Base-by-base conservation (phyloP, 2,113 vertebrate genomes). In the Gallinago media region DNA sequence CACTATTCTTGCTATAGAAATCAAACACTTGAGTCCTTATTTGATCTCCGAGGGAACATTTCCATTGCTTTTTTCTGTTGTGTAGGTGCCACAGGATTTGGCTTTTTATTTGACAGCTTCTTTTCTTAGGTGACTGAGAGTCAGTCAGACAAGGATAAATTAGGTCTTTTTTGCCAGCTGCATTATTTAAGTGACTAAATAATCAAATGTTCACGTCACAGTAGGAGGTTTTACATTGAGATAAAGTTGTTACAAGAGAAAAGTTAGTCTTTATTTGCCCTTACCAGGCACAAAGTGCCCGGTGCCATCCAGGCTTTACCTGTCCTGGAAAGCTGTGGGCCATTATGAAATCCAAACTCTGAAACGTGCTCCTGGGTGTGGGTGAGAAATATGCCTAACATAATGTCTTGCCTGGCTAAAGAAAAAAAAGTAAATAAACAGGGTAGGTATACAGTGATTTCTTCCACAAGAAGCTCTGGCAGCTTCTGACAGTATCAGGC, bases 31-130 rank as follows among this genome's bases (percentile, higher is more conserved):
- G 11, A 94, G 87, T 89, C 89, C 92, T 83, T 61, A 92, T 91
- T 96, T 93, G 91, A 96, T 94, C 94, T 95, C 89, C 19, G 55
- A 92, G 34, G 16, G 65, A 94, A 78, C 34, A 61, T 63, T 94
- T 83, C 50, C 47, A 47, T 70, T 84, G 55, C 88, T 95, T 94
- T 95, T 52, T 89, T 91, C 86, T 81, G 59, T 21, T 86, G 19
- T 81, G 78, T 85, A 90, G 71, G 78, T 97, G 91, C 65, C 76
- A 81, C 21, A 4, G 61, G 91, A 97, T 96, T 44, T 92, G 83
- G 59, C 79, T 91, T 81, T 91, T 59, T 50, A 6, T 74, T 84
- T 92, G 86, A 91, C 91, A 92, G 55, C 52, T 91, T 71, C 79
- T 91, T 91, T 90, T 78, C 89, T 74, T 71, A 63, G 50, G 79